phyloP scores from a whole-genome alignment of 2,113 vertebrate species.

The Scomber japonicus region DNA sequence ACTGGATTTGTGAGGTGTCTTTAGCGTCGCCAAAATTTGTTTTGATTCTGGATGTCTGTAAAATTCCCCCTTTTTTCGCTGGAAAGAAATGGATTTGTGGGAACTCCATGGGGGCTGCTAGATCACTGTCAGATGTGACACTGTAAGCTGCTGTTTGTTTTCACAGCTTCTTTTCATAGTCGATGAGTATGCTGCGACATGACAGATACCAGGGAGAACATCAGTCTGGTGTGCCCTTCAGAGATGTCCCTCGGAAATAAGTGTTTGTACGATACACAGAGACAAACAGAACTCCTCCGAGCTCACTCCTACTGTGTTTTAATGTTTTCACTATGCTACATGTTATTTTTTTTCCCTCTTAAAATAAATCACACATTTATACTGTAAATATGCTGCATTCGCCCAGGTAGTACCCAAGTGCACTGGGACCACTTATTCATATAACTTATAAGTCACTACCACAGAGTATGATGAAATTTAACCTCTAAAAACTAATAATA shows the following conservation, averaged over 20 bases:
- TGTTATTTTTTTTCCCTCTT: constrained; percentile 9
- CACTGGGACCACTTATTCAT: constrained; percentile 59
- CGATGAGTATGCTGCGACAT: constrained; percentile 46
- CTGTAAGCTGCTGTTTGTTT: constrained; percentile 68
- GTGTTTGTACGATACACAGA: constrained; percentile 26
- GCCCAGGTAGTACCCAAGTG: constrained; percentile 34
- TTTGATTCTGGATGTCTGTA: constrained; percentile 4
- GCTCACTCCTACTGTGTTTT: constrained; percentile 8
- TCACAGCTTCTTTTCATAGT: constrained; percentile 62
- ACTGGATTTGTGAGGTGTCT: constrained; percentile 39
- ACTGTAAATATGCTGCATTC: constrained; percentile 19
- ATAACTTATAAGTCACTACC: constrained; percentile 48
- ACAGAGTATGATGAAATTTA: constrained; percentile 57
- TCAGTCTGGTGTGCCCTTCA: constrained; percentile 51
- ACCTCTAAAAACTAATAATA: constrained; percentile 55
- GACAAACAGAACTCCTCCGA: constrained; percentile 16
- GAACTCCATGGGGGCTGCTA: constrained; percentile 30
- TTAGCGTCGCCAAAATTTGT: not conserved
- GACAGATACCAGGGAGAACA: constrained; percentile 63
- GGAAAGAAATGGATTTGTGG: constrained; percentile 15
- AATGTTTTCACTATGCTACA: constrained; percentile 28
- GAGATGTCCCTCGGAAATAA: constrained; percentile 49
- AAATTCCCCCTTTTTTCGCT: not conserved
- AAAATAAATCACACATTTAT: constrained; percentile 63
- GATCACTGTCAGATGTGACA: constrained; percentile 68